Evolutionary conservation across 2,797 vertebrate species (phyloP).

Genomic region (Dendrocincla tyrannina): DNA sequence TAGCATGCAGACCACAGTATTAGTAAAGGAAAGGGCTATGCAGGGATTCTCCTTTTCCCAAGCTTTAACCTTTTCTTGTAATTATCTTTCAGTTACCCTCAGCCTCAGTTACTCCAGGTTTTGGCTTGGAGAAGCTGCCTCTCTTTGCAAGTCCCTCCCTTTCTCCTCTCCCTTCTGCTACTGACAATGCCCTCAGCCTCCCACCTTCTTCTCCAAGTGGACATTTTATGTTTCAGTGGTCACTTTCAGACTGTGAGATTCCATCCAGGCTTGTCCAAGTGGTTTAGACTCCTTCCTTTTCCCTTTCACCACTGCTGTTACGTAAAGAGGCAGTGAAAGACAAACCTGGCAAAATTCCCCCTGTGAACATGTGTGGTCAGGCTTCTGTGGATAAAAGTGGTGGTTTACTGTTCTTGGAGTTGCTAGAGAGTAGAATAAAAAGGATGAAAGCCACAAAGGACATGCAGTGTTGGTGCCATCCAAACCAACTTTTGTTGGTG

Average conservation of each 20-base stretch:
- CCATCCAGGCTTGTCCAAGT: background rate
- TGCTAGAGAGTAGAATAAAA: slow-evolving; percentile 4
- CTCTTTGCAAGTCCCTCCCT: background rate
- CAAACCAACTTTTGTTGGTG: background rate
- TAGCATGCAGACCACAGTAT: background rate
- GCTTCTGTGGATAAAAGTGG: slow-evolving; percentile 5
- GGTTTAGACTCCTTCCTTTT: background rate
- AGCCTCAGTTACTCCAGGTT: background rate
- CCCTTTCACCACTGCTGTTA: background rate
- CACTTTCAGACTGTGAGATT: background rate
- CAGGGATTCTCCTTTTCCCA: background rate
- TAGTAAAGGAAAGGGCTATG: background rate
- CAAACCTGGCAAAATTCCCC: slow-evolving; percentile 8
- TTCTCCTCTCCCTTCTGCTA: background rate
- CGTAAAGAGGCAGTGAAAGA: background rate
- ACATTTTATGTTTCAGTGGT: background rate
- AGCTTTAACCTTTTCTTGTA: background rate
- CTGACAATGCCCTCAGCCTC: background rate
- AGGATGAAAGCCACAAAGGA: background rate
- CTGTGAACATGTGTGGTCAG: slow-evolving; percentile 22
- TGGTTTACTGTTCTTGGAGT: slow-evolving; percentile 17
- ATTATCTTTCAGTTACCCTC: background rate
- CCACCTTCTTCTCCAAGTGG: background rate
- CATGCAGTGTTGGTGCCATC: background rate
- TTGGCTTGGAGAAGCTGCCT: background rate